Evolutionary conservation across 2,113 vertebrate genomes (phyloP).

Genomic region (Erinaceus europaeus): DNA sequence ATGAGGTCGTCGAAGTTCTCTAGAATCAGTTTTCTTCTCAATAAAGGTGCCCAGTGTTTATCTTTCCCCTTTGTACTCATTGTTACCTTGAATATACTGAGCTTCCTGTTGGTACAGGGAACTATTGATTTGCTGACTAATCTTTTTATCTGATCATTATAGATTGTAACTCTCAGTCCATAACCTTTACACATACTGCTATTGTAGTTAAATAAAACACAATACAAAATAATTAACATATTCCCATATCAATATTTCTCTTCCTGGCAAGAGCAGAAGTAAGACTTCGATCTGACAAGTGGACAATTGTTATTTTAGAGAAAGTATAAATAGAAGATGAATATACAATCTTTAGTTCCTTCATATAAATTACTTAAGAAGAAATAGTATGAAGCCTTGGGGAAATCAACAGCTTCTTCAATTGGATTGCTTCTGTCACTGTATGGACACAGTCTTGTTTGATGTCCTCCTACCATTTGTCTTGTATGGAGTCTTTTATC

Average conservation of each 20-base stretch:
- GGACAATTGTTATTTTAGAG: slow-evolving; percentile 77
- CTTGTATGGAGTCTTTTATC: slow-evolving; percentile 98
- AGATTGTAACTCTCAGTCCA: slow-evolving; percentile 81
- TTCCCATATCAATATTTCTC: slow-evolving; percentile 62
- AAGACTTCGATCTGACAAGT: slow-evolving; percentile 67
- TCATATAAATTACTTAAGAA: slow-evolving; percentile 92
- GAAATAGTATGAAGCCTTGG: slow-evolving; percentile 90
- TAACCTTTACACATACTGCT: slow-evolving; percentile 80
- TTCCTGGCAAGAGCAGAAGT: slow-evolving; percentile 58
- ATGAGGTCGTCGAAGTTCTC: slow-evolving; percentile 71
- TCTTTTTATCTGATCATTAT: slow-evolving; percentile 84
- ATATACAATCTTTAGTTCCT: slow-evolving; percentile 85
- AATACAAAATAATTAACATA: slow-evolving; percentile 79
- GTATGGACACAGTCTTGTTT: slow-evolving; percentile 95
- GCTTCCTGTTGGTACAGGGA: slow-evolving; percentile 77
- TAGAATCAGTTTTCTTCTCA: slow-evolving; percentile 80
- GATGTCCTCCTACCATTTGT: slow-evolving; percentile 97
- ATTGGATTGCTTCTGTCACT: slow-evolving; percentile 96
- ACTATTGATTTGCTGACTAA: slow-evolving; percentile 83
- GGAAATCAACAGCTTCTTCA: slow-evolving; percentile 95
- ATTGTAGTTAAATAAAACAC: slow-evolving; percentile 80
- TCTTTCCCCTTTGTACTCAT: slow-evolving; percentile 77
- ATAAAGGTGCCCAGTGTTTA: slow-evolving; percentile 79
- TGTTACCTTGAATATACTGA: slow-evolving; percentile 74
- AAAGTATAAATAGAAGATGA: slow-evolving; percentile 85